Conservation (phyloP, 2,888 invertebrate species). For the Eulithis prunata region DNA sequence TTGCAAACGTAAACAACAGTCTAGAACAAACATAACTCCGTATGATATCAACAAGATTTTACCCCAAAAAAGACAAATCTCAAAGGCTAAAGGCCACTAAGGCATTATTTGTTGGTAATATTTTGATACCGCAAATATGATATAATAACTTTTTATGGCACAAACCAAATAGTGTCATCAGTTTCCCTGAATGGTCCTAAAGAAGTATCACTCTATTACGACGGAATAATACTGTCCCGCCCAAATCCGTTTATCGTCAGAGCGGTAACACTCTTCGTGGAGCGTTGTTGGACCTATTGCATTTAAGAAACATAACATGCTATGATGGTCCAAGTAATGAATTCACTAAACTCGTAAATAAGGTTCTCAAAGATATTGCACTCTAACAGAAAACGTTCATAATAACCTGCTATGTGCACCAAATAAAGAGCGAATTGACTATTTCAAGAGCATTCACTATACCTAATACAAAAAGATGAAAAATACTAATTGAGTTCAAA, state of each 20-base stretch:
- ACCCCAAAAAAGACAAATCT: constrained; percentile 52
- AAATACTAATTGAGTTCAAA: constrained; percentile 29
- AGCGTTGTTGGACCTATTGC: constrained; percentile 67
- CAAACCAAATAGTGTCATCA: constrained; percentile 78
- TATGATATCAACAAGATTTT: constrained; percentile 37
- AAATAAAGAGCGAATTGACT: constrained; percentile 11
- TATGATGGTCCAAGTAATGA: constrained; percentile 7
- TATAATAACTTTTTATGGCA: constrained; percentile 78
- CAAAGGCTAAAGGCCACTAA: constrained; percentile 48
- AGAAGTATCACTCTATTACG: constrained; percentile 76
- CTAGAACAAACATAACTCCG: constrained; percentile 11
- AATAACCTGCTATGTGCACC: background rate
- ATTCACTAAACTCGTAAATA: constrained; percentile 2
- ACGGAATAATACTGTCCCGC: constrained; percentile 67
- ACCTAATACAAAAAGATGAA: constrained; percentile 15
- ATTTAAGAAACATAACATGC: constrained; percentile 56
- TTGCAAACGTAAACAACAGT: constrained; percentile 31
- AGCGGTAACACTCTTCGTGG: constrained; percentile 63
- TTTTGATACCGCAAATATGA: constrained; percentile 73
- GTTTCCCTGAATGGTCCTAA: constrained; percentile 70
- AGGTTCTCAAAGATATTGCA: background rate
- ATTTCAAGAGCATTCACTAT: constrained; percentile 14
- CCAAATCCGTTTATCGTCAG: constrained; percentile 77
- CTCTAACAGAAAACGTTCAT: background rate
- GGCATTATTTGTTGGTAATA: constrained; percentile 69